phyloP scores from a whole-genome alignment of 2,113 vertebrate species.

The Pteropus alecto region DNA sequence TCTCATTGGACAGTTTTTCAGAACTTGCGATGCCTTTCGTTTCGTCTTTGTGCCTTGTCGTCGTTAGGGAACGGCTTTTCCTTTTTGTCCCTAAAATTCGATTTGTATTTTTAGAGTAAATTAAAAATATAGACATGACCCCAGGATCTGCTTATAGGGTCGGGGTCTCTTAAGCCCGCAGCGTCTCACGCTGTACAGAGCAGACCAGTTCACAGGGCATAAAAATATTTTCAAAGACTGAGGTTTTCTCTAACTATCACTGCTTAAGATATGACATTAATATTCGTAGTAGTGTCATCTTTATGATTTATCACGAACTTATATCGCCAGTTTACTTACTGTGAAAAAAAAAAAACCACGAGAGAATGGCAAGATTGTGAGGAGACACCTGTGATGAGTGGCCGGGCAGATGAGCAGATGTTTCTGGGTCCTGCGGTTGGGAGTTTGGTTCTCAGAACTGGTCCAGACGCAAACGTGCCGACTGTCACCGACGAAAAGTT shows the following conservation, averaged over 20 bases:
- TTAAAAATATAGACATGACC: not conserved
- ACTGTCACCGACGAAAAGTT: not conserved
- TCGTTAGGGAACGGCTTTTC: not conserved
- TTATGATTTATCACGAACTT: not conserved
- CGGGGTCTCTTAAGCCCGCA: not conserved
- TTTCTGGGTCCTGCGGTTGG: not conserved
- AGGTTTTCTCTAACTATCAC: not conserved
- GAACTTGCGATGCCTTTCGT: not conserved
- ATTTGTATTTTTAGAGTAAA: conserved; percentile 34
- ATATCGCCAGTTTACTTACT: conserved; percentile 5
- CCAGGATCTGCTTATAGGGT: not conserved
- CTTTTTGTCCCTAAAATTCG: not conserved
- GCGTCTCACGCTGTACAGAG: not conserved
- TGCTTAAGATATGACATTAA: not conserved
- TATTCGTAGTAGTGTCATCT: not conserved
- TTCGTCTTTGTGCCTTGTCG: not conserved
- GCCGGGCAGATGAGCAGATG: not conserved
- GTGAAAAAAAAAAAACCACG: not conserved
- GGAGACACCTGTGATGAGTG: not conserved
- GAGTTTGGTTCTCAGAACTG: not conserved
- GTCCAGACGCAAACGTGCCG: not conserved
- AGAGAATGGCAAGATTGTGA: not conserved
- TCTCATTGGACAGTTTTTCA: not conserved
- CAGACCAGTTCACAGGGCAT: not conserved
- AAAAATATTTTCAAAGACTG: not conserved